These are phyloP conservation scores for Phytoseiulus persimilis DNA, from an alignment of 2,888 invertebrate genomes.

Conservation along the genomic window DNA sequence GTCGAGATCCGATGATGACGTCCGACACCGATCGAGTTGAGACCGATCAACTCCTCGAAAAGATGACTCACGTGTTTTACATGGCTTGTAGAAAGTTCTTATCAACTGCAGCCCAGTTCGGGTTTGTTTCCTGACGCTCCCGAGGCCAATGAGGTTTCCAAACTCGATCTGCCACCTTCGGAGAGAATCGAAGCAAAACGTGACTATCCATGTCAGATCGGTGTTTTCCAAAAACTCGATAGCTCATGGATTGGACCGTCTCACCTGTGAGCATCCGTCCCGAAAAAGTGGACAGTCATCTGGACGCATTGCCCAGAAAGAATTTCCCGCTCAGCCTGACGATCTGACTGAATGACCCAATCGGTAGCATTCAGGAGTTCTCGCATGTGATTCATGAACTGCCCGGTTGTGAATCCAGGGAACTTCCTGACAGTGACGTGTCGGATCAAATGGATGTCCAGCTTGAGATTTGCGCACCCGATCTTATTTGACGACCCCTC, in stretches of 20 bases:
- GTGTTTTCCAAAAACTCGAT: too few species aligned
- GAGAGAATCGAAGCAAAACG: conserved; percentile 61
- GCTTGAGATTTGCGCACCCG: conserved; percentile 83
- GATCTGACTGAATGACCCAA: conserved; percentile 64
- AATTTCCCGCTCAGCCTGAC: conserved; percentile 55
- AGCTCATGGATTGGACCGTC: too few species aligned
- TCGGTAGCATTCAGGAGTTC: conserved; percentile 74
- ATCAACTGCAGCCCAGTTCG: conserved; percentile 43
- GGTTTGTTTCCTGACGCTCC: conserved; percentile 44
- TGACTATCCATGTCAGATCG: background rate
- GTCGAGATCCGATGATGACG: too few species aligned
- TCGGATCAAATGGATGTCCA: conserved; percentile 80
- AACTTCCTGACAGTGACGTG: conserved; percentile 77
- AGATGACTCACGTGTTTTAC: conserved; percentile 45
- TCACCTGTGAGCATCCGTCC: conserved; percentile 47
- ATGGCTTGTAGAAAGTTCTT: conserved; percentile 46
- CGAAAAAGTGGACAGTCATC: conserved; percentile 74
- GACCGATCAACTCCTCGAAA: too few species aligned
- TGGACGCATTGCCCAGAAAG: conserved; percentile 73
- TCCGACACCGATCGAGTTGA: too few species aligned
- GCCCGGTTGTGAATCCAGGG: conserved; percentile 70
- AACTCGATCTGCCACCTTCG: conserved; percentile 70
- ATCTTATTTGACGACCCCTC: conserved; percentile 60
- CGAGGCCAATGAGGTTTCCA: conserved; percentile 56
- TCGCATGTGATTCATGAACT: conserved; percentile 72